A percentile compares a stretch with the other conserved stretches of the same genome.
These are phyloP conservation scores for Brachionus plicatilis DNA, from an alignment of 1,140 invertebrate species.

Conservation along the genomic window DNA sequence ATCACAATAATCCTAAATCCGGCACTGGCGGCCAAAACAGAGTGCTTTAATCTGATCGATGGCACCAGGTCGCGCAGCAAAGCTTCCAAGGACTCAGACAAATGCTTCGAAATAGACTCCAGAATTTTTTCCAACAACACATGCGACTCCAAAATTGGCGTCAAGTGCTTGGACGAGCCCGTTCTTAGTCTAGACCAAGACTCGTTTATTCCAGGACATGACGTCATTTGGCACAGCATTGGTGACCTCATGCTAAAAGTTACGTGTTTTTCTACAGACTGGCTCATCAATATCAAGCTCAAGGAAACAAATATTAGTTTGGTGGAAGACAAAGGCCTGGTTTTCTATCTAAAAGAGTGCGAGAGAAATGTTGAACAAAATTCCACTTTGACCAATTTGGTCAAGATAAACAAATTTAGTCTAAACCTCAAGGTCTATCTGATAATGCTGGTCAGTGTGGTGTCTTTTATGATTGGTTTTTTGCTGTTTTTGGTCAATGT, in stretches of 20 bases:
- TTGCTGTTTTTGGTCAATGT: background rate
- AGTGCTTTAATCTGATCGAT: background rate
- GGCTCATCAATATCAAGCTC: background rate
- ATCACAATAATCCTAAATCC: background rate
- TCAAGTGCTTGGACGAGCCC: background rate
- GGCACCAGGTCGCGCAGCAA: background rate
- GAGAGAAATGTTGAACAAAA: background rate
- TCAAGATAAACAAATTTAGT: constrained; percentile 20
- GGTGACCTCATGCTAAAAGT: background rate
- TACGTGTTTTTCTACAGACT: background rate
- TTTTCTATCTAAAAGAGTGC: background rate
- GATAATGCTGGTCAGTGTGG: background rate
- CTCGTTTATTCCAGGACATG: background rate
- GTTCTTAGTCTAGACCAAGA: background rate
- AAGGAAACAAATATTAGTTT: background rate
- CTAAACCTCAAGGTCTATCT: background rate
- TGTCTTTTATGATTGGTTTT: background rate
- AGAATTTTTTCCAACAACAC: background rate
- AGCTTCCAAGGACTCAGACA: background rate
- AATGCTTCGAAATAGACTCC: background rate
- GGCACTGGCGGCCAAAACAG: background rate
- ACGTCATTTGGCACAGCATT: background rate
- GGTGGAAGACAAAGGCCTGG: background rate
- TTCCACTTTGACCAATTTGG: background rate
- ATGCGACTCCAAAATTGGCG: background rate